A percentile compares a stretch with the other conserved stretches of the same genome.
Conservation (phyloP, 2,888 invertebrate species). For the Orchestes rusci region DNA sequence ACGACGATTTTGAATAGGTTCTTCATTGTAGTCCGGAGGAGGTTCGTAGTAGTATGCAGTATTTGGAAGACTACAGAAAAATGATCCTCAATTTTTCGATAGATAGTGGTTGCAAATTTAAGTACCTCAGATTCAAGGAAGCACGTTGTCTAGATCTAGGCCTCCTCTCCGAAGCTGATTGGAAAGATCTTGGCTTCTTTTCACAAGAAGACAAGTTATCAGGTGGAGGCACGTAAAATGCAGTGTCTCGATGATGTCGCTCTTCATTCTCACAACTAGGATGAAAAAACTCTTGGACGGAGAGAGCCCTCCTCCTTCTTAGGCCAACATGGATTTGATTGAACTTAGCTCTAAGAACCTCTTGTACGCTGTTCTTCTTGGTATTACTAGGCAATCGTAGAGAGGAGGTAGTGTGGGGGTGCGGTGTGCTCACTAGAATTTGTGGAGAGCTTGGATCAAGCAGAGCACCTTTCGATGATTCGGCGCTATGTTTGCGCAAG, state of each 20-base stretch:
- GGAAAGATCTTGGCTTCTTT: constrained; percentile 29
- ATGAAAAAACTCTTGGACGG: constrained; percentile 60
- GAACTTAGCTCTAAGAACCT: constrained; percentile 57
- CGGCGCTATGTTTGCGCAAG: constrained; percentile 45
- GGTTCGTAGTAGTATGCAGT: constrained; percentile 36
- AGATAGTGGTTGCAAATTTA: too few species aligned
- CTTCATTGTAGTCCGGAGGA: constrained; percentile 42
- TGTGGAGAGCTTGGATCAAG: constrained; percentile 48
- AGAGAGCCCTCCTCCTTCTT: constrained; percentile 57
- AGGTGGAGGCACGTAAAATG: constrained; percentile 59
- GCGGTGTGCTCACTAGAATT: constrained; percentile 42
- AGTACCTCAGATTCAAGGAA: constrained; percentile 21
- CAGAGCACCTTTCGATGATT: constrained; percentile 45
- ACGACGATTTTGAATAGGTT: constrained; percentile 31
- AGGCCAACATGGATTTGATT: constrained; percentile 65
- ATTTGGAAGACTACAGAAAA: constrained; percentile 13
- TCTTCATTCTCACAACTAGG: constrained; percentile 38
- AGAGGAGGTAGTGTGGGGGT: constrained; percentile 42
- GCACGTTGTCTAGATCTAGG: constrained; percentile 33
- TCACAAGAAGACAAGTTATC: constrained; percentile 20
- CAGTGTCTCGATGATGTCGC: constrained; percentile 41
- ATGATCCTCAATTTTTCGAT: too few species aligned
- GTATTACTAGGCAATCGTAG: constrained; percentile 46
- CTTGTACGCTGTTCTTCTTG: constrained; percentile 52
- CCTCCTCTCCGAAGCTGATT: constrained; percentile 27